phyloP scores from a whole-genome alignment of 2,797 vertebrate genomes.

The Tangara arthus region DNA sequence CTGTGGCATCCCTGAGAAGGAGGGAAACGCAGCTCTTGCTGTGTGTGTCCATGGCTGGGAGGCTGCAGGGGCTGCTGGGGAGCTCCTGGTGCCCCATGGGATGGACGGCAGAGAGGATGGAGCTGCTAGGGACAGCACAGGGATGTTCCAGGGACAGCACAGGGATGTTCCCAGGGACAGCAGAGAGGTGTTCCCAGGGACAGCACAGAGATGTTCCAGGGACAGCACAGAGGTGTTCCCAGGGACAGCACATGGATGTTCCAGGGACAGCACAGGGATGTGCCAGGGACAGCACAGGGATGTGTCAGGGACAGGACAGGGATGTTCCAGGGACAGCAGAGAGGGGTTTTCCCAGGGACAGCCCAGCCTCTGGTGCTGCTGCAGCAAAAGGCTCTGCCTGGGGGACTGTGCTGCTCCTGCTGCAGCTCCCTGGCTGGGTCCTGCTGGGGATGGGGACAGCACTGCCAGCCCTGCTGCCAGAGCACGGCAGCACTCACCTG shows the following conservation, averaged over 20 bases:
- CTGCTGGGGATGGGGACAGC: neutral
- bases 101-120: neutral
- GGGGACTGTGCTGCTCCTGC: neutral
- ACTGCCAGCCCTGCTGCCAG: neutral
- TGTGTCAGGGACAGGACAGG: no score
- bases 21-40: neutral
- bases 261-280: neutral
- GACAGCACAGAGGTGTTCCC: no score
- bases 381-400: neutral
- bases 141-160: neutral
- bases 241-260: no score
- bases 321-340: neutral
- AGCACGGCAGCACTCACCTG: neutral
- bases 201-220: no score
- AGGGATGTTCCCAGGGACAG: no score
- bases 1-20: neutral
- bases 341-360: no score
- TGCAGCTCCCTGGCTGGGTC: neutral
- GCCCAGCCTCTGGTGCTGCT: no score
- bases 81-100: neutral
- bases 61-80: no score
- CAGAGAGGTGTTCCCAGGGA: no score
- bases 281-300: no score
- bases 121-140: accelerated
- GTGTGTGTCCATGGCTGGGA: no score